Evolutionary conservation across 2,888 invertebrate species (phyloP).

Genomic region (Rhagonycha fulva): DNA sequence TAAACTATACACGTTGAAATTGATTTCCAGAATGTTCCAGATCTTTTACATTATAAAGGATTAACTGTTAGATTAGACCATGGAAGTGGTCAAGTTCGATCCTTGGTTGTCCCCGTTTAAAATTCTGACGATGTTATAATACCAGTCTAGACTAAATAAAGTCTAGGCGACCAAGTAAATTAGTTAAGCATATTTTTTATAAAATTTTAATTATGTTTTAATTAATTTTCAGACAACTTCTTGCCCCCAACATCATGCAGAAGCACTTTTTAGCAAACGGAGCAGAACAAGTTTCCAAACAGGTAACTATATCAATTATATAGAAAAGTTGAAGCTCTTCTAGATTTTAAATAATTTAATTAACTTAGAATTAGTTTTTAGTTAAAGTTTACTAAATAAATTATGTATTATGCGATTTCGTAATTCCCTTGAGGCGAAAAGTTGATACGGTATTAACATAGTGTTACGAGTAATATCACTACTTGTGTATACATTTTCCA

Average conservation of each 20-base stretch:
- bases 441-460: background rate
- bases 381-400: background rate
- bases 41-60: no score
- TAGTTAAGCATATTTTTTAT: background rate
- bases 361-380: background rate
- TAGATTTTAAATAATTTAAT: background rate
- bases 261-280: constrained; percentile 87
- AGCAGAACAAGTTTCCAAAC: constrained; percentile 80
- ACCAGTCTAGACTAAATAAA: no score
- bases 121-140: no score
- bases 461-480: background rate
- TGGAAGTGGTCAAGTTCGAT: background rate
- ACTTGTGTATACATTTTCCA: background rate
- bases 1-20: no score
- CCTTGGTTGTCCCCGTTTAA: no score
- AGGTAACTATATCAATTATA: constrained; percentile 60
- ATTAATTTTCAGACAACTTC: constrained; percentile 78
- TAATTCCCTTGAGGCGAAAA: background rate
- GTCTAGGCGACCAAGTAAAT: background rate
- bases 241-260: constrained; percentile 91
- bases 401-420: constrained; percentile 12
- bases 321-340: background rate
- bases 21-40: no score
- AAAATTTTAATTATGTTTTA: constrained; percentile 15
- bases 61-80: no score